Evolutionary conservation across 2,113 vertebrate species (phyloP).

Genomic region (mouse (Mus musculus)): DNA sequence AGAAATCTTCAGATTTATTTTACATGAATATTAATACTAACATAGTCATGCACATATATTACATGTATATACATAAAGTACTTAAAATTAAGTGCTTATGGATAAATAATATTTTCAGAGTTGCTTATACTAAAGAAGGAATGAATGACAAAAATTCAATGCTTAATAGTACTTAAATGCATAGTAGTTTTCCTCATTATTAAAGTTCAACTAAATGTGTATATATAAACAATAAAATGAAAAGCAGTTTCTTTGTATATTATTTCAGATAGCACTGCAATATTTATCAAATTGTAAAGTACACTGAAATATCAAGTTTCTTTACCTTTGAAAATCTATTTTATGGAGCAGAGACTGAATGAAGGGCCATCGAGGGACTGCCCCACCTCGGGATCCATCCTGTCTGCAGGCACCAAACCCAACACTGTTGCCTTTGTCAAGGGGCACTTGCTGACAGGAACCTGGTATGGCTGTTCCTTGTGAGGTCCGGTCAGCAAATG

Average conservation of each 20-base stretch:
- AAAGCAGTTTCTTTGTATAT: neutral
- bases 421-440: too few relatives aligned
- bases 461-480: too few relatives aligned
- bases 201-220: neutral
- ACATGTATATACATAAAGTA: neutral
- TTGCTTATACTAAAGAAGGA: neutral
- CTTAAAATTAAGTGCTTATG: neutral
- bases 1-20: neutral
- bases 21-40: neutral
- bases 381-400: too few relatives aligned
- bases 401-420: too few relatives aligned
- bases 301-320: neutral
- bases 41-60: neutral
- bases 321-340: neutral
- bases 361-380: too few relatives aligned
- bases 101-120: neutral
- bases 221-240: neutral
- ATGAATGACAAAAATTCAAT: neutral
- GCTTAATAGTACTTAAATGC: neutral
- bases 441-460: too few relatives aligned
- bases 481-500: too few relatives aligned
- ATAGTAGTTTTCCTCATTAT: neutral
- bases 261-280: neutral
- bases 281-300: neutral
- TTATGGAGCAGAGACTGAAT: neutral